Conservation (phyloP, 2,888 invertebrate genomes). For the Arrhopalites spinosus region DNA sequence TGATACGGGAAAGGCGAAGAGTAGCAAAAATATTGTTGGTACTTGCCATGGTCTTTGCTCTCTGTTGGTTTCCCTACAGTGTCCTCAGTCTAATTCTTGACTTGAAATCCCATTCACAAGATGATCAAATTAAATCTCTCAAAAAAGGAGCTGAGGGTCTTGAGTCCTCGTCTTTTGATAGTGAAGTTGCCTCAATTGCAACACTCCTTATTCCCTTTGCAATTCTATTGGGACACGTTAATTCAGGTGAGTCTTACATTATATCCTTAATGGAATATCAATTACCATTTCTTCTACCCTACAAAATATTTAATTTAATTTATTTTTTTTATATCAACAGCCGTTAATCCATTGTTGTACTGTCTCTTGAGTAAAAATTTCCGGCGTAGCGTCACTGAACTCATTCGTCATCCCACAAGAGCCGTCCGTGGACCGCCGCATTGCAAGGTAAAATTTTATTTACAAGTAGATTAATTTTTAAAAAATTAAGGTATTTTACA, state of each 20-base stretch:
- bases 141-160: constrained; percentile 58
- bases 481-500: too few species aligned
- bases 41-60: constrained; percentile 73
- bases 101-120: constrained; percentile 58
- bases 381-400: constrained; percentile 68
- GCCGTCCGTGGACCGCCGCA: constrained; percentile 55
- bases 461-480: too few species aligned
- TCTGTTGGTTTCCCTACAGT: constrained; percentile 81
- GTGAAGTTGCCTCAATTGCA: constrained; percentile 43
- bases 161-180: constrained; percentile 31
- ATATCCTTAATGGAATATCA: too few species aligned
- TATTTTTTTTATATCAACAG: neutral
- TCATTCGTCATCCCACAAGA: constrained; percentile 60
- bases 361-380: constrained; percentile 76
- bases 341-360: constrained; percentile 76
- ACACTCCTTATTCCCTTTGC: constrained; percentile 65
- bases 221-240: constrained; percentile 73
- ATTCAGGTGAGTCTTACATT: constrained; percentile 61
- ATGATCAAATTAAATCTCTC: constrained; percentile 57
- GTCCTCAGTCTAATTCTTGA: constrained; percentile 71
- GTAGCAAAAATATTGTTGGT: constrained; percentile 77
- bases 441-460: constrained; percentile 58
- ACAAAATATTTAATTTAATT: too few species aligned
- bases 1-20: constrained; percentile 72
- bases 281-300: too few species aligned